Conservation (phyloP, 2,888 invertebrate genomes). For the Aleiodes leptofemur region DNA sequence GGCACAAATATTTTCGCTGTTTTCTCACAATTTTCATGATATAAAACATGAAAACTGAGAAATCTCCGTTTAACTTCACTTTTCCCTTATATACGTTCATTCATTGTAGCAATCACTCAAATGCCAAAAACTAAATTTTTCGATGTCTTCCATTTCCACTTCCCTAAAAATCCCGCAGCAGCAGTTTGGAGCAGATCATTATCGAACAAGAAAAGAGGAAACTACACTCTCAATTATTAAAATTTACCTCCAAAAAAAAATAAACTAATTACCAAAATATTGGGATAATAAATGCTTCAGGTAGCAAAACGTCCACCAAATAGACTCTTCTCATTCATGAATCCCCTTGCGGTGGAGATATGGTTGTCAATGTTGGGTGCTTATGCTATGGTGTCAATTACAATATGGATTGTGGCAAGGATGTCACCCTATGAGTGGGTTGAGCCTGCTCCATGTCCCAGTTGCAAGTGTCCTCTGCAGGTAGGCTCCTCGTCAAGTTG, state of each 20-base stretch:
- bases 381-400: constrained; percentile 86
- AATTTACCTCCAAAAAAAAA: neutral
- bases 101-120: too few species aligned
- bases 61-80: too few species aligned
- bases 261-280: neutral
- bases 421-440: constrained; percentile 91
- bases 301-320: constrained; percentile 81
- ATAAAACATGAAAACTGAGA: too few species aligned
- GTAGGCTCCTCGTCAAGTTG: constrained; percentile 63
- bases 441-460: constrained; percentile 79
- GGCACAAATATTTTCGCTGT: too few species aligned
- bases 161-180: neutral
- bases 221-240: neutral
- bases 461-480: constrained; percentile 76
- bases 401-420: constrained; percentile 89
- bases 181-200: too few species aligned
- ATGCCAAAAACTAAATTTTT: too few species aligned
- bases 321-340: constrained; percentile 89
- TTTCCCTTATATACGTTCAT: too few species aligned
- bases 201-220: neutral
- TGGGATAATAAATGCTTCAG: constrained; percentile 67
- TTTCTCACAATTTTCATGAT: too few species aligned
- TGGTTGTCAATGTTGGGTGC: constrained; percentile 89
- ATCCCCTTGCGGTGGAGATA: constrained; percentile 89
- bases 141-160: neutral